phyloP scores from a whole-genome alignment of 2,113 vertebrate species.

The Turnix velox region DNA sequence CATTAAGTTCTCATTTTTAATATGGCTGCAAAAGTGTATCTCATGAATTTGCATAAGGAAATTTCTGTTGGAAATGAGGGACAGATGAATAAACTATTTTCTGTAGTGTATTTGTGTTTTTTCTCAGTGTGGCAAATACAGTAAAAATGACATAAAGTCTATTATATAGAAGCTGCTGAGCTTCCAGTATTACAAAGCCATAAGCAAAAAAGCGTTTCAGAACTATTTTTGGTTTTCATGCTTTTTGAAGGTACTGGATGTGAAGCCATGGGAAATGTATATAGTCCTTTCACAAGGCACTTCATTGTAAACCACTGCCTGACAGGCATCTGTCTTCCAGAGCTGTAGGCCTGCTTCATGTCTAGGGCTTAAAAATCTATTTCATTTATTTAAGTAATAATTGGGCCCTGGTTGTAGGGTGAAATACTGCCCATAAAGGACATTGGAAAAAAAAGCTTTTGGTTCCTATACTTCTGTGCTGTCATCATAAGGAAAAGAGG shows the following conservation, averaged over 20 bases:
- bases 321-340: not conserved
- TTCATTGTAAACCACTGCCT: not conserved
- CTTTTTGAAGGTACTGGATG: not conserved
- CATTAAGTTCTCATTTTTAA: not conserved
- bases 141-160: not conserved
- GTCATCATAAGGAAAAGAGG: not conserved
- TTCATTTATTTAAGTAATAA: not conserved
- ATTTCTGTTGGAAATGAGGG: not conserved
- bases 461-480: not conserved
- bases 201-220: not conserved
- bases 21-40: not conserved
- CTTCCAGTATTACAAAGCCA: not conserved
- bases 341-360: not conserved
- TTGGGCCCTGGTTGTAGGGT: not conserved
- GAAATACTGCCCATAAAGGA: not conserved
- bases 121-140: not conserved
- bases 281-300: not conserved
- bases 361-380: not conserved
- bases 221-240: not conserved
- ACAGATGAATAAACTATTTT: not conserved
- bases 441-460: not conserved
- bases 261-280: not conserved
- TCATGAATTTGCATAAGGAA: not conserved
- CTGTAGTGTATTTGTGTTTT: not conserved
- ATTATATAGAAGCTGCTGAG: not conserved